phyloP scores from a whole-genome alignment of 2,888 invertebrate genomes.

The Eristalis intricaria region DNA sequence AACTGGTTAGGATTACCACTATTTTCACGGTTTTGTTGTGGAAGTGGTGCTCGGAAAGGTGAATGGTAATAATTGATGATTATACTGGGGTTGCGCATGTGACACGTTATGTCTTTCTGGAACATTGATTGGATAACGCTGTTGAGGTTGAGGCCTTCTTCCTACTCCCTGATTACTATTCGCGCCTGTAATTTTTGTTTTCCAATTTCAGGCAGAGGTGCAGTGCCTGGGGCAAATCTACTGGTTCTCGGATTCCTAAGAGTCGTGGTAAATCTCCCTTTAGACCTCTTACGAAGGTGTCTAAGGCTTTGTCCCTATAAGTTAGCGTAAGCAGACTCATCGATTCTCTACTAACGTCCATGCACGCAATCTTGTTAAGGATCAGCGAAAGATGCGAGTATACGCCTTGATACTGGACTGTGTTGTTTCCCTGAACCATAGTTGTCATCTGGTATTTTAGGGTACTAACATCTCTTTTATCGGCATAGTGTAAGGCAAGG shows the following conservation, averaged over 20 bases:
- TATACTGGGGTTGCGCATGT: neutral
- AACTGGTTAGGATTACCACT: neutral
- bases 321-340: constrained; percentile 27
- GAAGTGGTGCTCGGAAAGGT: neutral
- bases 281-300: constrained; percentile 67
- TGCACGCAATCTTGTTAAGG: constrained; percentile 8
- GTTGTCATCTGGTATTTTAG: neutral
- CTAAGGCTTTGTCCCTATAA: constrained; percentile 68
- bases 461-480: neutral
- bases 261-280: constrained; percentile 68
- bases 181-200: constrained; percentile 17
- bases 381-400: neutral
- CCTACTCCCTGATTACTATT: neutral
- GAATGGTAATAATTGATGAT: neutral
- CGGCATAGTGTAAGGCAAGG: neutral
- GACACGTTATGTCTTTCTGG: neutral
- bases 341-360: constrained; percentile 54
- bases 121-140: neutral
- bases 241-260: constrained; percentile 57
- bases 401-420: neutral
- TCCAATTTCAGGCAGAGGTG: constrained; percentile 59
- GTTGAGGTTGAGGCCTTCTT: neutral
- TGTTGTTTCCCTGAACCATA: neutral
- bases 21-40: neutral
- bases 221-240: constrained; percentile 33